A percentile compares a stretch with the other conserved stretches of the same genome.
Conservation (phyloP, 2,113 vertebrate genomes). For the Triplophysa dalaica region DNA sequence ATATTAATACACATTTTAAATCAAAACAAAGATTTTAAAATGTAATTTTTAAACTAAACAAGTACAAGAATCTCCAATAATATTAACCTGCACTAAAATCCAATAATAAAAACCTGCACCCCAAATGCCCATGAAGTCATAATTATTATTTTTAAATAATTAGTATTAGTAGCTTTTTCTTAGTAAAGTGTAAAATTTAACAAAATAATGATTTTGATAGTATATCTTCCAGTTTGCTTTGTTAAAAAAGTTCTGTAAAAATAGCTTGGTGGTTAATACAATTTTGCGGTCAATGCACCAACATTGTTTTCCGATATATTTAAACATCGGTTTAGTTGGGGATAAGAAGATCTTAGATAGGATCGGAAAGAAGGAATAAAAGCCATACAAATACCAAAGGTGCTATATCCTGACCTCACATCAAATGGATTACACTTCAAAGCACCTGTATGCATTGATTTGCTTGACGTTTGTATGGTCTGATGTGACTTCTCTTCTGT, state of each 20-base stretch:
- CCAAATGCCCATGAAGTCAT: no score
- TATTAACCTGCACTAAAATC: no score
- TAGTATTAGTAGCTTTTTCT: no score
- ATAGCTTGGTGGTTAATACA: not conserved
- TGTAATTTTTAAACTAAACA: no score
- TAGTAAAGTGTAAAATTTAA: no score
- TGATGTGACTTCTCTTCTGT: constrained; percentile 12
- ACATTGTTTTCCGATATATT: no score
- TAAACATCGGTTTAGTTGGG: not conserved
- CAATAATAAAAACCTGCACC: no score
- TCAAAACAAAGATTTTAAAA: no score
- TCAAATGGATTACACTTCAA: constrained; percentile 51
- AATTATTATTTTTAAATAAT: no score
- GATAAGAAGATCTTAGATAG: not conserved
- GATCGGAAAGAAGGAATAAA: constrained; percentile 22
- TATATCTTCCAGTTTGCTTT: constrained; percentile 7
- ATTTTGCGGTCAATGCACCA: constrained; percentile 1
- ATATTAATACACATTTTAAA: no score
- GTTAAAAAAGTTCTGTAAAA: not conserved
- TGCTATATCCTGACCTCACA: constrained; percentile 22
- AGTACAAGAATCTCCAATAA: no score
- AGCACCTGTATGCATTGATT: constrained; percentile 43
- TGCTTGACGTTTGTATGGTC: constrained; percentile 37
- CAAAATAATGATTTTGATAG: not conserved
- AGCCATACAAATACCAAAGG: constrained; percentile 46